Percentiles rank a stretch among this genome's conserved stretches.
Conservation (phyloP, 2,888 invertebrate species). For the Hoplodrina ambigua region DNA sequence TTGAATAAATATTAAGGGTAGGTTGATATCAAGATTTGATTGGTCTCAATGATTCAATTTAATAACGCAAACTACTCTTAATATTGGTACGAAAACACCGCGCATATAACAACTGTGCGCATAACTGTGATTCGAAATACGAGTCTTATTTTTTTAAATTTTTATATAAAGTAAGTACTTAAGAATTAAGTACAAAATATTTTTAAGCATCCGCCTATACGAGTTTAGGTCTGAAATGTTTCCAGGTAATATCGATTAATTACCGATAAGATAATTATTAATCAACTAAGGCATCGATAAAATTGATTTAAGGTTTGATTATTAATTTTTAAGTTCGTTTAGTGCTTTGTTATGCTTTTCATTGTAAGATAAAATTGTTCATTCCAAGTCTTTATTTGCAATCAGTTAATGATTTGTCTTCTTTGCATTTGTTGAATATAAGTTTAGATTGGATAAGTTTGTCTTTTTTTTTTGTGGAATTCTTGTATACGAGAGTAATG, state of each 20-base stretch:
- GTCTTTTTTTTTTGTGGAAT: background rate
- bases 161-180: constrained; percentile 24
- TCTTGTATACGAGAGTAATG: background rate
- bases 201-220: constrained; percentile 38
- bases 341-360: too few species aligned
- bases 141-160: background rate
- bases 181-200: constrained; percentile 21
- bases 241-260: constrained; percentile 11
- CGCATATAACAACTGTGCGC: constrained; percentile 7
- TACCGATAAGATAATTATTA: background rate
- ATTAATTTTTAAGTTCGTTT: too few species aligned
- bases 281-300: background rate
- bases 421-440: constrained; percentile 21
- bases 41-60: background rate
- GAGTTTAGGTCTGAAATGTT: constrained; percentile 37
- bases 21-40: constrained; percentile 14
- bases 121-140: constrained; percentile 3
- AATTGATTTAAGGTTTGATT: constrained; percentile 6
- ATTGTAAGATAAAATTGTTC: background rate
- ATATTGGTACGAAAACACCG: constrained; percentile 35
- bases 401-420: background rate
- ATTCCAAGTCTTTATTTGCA: background rate
- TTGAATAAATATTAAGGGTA: constrained; percentile 6
- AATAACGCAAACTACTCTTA: constrained; percentile 16
- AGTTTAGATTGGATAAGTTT: background rate